Conservation (phyloP, 2,113 vertebrate species). For the Tetrao urogallus region DNA sequence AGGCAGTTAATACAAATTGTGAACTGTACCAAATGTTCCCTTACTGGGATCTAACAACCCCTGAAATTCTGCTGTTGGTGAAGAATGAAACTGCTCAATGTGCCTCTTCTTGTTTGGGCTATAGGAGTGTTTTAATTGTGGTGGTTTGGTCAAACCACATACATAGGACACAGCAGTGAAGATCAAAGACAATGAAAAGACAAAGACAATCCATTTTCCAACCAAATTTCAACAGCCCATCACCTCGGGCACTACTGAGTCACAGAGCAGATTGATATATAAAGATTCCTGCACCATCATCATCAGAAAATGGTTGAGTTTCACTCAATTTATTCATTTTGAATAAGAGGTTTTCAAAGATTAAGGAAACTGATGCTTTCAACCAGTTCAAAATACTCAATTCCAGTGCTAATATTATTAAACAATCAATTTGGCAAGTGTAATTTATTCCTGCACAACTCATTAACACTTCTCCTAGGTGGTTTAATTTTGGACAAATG, state of each 20-base stretch:
- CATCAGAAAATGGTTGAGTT: neutral
- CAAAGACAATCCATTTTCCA: neutral
- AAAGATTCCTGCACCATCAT: neutral
- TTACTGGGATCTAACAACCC: neutral
- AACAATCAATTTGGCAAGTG: neutral
- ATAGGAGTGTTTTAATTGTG: neutral
- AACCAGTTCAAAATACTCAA: neutral
- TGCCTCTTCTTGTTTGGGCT: neutral
- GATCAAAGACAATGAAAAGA: neutral
- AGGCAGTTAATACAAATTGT: neutral
- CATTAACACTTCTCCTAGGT: neutral
- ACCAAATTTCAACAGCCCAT: neutral
- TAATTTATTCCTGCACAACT: neutral
- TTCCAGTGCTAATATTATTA: neutral
- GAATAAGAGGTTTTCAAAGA: neutral
- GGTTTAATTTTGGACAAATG: neutral
- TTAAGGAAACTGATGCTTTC: neutral
- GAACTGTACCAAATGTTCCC: slow-evolving; percentile 14
- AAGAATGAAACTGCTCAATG: neutral
- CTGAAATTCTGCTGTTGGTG: neutral
- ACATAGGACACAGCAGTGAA: neutral
- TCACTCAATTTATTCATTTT: neutral
- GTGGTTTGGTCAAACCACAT: neutral
- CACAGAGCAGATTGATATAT: neutral
- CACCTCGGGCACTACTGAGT: neutral